Percentiles rank a stretch among this genome's conserved stretches.
Evolutionary conservation across 2,797 vertebrate species (phyloP).

Genomic region (Oceanodroma leucorhoa): DNA sequence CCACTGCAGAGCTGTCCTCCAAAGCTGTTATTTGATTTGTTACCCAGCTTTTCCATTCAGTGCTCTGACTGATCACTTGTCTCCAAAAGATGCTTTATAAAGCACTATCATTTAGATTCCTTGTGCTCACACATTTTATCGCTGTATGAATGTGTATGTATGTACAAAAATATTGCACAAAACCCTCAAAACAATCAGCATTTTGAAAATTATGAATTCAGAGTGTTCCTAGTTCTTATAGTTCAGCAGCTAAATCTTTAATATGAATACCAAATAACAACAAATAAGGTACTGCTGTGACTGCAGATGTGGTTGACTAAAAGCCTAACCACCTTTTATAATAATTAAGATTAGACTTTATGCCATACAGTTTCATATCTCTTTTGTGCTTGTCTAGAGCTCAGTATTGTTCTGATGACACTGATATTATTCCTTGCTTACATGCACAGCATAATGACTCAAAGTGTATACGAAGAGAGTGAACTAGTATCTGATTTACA

Average conservation of each 20-base stretch:
- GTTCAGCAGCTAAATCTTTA: neutral
- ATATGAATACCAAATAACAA: neutral
- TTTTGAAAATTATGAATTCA: neutral
- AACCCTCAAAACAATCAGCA: neutral
- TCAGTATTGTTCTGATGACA: neutral
- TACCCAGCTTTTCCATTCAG: neutral
- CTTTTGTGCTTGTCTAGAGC: neutral
- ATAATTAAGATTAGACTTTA: constrained; percentile 8
- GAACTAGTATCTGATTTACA: constrained; percentile 2
- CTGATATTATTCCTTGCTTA: neutral
- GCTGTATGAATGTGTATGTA: neutral
- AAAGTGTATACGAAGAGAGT: neutral
- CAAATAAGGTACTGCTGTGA: neutral
- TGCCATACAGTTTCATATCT: neutral
- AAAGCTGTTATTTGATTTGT: neutral
- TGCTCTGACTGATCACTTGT: neutral
- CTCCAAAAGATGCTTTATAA: neutral
- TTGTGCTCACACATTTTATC: neutral
- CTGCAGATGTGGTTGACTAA: neutral
- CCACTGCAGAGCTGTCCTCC: neutral
- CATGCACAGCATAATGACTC: neutral
- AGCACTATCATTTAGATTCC: neutral
- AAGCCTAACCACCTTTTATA: neutral
- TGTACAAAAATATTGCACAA: neutral
- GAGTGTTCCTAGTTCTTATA: neutral